Base-by-base conservation (phyloP, 2,113 vertebrate species). In the Festucalex cinctus region DNA sequence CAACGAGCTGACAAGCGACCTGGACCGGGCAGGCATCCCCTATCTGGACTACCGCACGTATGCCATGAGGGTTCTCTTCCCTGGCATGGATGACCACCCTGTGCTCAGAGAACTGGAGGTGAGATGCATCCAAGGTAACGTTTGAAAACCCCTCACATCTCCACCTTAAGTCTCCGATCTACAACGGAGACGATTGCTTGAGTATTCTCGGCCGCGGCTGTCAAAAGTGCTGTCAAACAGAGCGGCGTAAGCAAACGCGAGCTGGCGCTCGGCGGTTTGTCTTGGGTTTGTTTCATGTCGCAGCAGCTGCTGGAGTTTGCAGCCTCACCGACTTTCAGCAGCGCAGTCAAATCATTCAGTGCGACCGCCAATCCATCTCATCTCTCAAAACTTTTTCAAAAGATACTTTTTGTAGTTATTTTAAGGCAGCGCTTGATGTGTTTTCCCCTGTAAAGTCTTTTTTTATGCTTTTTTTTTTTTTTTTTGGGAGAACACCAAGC, bases 1-100 rank as follows among this genome's bases (percentile, higher is more conserved):
- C 89, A 98, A 98, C 2, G 97, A 98, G 85, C 75, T 99, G 77
- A 99, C 97, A 78, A 99, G 97, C 0, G 97, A 99, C 82, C 90
- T 98, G 82, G 97, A 98, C 87, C 90, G 97, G 66, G 93, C 96
- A 0, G 97, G 97, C 22, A 98, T 98, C 83, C 97, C 97, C 0
- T 96, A 95, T 89, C 91, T 99, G 48, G 96, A 99, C 85, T 98
- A 99, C n/a, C 93, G 96, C 36, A 97, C 95, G 0, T 99, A 98
- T 0, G 93, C 97, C 72, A 98, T 99, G 97, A 81, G 97, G 24
- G 97, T 98, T n/a, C 92, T 99, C 0, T 99, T 98, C 84, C 97
- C 97, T 0, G 97, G 97, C 79, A 98, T 99, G 0, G 97, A 99
- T 71, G 96, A 99, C 77, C 97, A 99, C 68, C 97, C 97, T 0